Evolutionary conservation across 2,888 invertebrate species (phyloP), one percentile per base, ranked within the genome.

Genomic region (Marasmarcha lunaedactyla): DNA sequence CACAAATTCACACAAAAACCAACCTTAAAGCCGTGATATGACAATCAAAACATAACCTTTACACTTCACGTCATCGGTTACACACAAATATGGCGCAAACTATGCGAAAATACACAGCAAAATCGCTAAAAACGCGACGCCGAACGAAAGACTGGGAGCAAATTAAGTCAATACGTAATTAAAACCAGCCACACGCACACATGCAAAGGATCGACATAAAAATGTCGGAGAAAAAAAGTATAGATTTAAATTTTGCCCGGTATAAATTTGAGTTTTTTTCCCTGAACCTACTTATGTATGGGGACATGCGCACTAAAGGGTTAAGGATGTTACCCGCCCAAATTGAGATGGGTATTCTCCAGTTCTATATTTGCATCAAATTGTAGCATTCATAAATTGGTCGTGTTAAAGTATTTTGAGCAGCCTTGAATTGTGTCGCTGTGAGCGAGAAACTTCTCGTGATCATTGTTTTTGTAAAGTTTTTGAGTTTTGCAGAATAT

Each of bases 141-240:
- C 34, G 2, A 12, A 14, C 70, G 70, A 63, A 69, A 20, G 20
- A 20, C 20, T 7, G 4, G 20, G 20, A 63, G 74, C 74, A 79
- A 79, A 79, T 81, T 81, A 83, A 81, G 83, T 84, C 84, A 76
- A 84, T 84, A 83, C 81, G 78, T 83, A 84, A 84, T 84, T 83
- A 83, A 84, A 83, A 71, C 71, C 61, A 69, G 67, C 70, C 70
- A 60, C 51, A 71, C 81, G 65, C 81, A 83, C 81, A 83, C 83
- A 79, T 55, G 71, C 71, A 76, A 76, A 79, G 73, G 64, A 63
- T 71, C 78, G 72, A 78, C 79, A 76, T 79, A 81, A 83, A 81
- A 81, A 79, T 77, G 73, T 70, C 62, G 59, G 59, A 64, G 77
- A 79, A 81, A 77, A 83, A 83, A 84, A 83, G 81, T 81, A 83